phyloP scores from a whole-genome alignment of 35 echinoderm and acorn worm species.

The Nesometra sesokonis region DNA sequence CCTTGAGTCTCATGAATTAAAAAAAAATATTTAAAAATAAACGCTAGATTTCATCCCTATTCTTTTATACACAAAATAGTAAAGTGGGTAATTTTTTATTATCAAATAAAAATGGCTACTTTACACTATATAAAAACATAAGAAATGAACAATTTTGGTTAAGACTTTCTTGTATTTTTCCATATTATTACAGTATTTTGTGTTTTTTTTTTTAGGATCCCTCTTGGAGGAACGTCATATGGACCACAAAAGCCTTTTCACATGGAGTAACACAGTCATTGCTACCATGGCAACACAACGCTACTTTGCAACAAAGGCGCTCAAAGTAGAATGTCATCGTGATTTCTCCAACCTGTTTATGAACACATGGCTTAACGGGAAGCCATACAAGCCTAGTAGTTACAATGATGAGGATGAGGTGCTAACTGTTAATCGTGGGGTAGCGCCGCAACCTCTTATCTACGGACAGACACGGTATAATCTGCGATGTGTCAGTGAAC shows the following conservation, averaged over 20 bases:
- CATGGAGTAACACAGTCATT: conserved; percentile 58
- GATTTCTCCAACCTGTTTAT: conserved; percentile 47
- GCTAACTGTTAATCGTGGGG: conserved; percentile 23
- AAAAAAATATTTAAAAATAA: too few relatives aligned
- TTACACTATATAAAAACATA: too few relatives aligned
- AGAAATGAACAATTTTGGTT: too few relatives aligned
- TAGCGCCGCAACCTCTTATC: conserved; percentile 79
- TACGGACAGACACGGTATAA: conserved; percentile 88
- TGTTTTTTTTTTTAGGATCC: conserved; percentile 64
- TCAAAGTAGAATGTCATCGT: conserved; percentile 30
- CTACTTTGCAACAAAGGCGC: conserved; percentile 39
- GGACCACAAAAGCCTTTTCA: conserved; percentile 75
- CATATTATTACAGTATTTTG: too few relatives aligned
- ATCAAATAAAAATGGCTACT: too few relatives aligned
- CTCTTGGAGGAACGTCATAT: conserved; percentile 48
- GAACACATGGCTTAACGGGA: conserved; percentile 56
- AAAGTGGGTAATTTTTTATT: too few relatives aligned
- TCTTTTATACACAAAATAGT: too few relatives aligned
- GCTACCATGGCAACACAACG: conserved; percentile 41
- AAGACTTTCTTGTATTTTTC: too few relatives aligned
- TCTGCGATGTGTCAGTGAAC: conserved; percentile 69
- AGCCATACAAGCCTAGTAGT: conserved; percentile 3
- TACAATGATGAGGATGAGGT: conserved; percentile 40
- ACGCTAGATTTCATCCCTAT: too few relatives aligned
- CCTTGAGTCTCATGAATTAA: too few relatives aligned